A percentile compares a stretch with the other conserved stretches of the same genome.
Evolutionary conservation across 2,888 invertebrate species (phyloP).

Genomic region (Nasonovia ribisnigri): DNA sequence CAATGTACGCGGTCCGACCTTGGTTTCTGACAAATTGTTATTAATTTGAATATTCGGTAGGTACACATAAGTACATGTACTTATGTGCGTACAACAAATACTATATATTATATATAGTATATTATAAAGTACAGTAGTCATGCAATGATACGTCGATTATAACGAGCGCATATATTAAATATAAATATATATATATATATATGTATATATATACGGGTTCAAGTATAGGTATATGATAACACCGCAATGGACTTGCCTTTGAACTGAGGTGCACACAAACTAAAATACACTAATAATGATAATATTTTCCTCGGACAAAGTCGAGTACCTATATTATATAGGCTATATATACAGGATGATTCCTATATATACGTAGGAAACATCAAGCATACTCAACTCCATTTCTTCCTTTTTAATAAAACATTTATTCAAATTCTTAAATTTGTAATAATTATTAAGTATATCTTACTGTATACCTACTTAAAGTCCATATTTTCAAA

Average conservation of each 20-base stretch:
- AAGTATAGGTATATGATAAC: background rate
- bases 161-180: background rate
- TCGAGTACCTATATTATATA: background rate
- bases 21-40: slow-evolving; percentile 22
- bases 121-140: background rate
- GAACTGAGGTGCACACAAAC: background rate
- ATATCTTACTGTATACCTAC: background rate
- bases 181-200: background rate
- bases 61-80: background rate
- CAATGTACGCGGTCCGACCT: slow-evolving; percentile 16
- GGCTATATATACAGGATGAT: background rate
- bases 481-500: background rate
- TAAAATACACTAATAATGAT: background rate
- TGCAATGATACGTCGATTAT: background rate
- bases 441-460: background rate
- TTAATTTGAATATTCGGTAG: slow-evolving; percentile 37
- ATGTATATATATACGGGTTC: background rate
- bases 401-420: background rate
- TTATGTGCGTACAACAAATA: background rate
- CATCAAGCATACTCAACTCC: background rate
- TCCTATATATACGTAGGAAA: background rate
- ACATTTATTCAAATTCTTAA: background rate
- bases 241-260: background rate
- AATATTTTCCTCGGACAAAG: background rate
- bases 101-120: background rate